A percentile compares a stretch with the other conserved stretches of the same genome.
Evolutionary conservation across 2,113 vertebrate species (phyloP).

Genomic region (Grammomys dolichurus): DNA sequence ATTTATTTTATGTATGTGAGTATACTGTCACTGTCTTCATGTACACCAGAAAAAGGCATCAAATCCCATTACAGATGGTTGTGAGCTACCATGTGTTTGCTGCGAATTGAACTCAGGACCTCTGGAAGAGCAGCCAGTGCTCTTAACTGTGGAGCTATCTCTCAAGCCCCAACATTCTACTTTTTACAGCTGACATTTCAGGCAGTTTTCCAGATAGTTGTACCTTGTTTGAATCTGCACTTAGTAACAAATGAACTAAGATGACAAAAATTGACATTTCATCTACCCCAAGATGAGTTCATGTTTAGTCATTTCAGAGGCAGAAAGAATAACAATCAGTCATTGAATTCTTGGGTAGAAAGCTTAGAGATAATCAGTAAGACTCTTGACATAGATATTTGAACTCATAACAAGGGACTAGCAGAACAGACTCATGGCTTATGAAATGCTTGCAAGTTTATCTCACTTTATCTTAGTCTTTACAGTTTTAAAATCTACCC

Average conservation of each 20-base stretch:
- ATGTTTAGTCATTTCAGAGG: not conserved
- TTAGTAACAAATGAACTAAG: not conserved
- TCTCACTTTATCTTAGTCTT: slow-evolving; percentile 15
- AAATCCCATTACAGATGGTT: too few species aligned
- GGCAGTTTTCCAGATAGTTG: not conserved
- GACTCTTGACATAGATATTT: slow-evolving; percentile 4
- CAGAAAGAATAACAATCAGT: not conserved
- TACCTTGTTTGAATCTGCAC: slow-evolving; percentile 4
- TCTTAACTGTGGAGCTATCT: too few species aligned
- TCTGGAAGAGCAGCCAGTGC: too few species aligned
- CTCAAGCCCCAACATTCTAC: not conserved
- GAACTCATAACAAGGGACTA: not conserved
- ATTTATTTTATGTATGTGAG: too few species aligned
- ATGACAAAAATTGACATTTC: slow-evolving; percentile 29
- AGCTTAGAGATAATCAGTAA: not conserved
- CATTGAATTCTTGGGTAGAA: not conserved
- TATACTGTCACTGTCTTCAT: too few species aligned
- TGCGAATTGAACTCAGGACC: too few species aligned
- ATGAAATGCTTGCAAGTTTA: slow-evolving; percentile 20
- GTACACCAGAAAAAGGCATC: too few species aligned
- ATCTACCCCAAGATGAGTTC: not conserved
- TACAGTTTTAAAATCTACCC: not conserved
- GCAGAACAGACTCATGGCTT: slow-evolving; percentile 1
- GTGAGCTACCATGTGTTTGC: too few species aligned
- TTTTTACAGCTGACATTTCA: not conserved